These are phyloP conservation scores for Puffinus mauretanicus DNA, from an alignment of 2,113 vertebrate species.

Conservation along the genomic window DNA sequence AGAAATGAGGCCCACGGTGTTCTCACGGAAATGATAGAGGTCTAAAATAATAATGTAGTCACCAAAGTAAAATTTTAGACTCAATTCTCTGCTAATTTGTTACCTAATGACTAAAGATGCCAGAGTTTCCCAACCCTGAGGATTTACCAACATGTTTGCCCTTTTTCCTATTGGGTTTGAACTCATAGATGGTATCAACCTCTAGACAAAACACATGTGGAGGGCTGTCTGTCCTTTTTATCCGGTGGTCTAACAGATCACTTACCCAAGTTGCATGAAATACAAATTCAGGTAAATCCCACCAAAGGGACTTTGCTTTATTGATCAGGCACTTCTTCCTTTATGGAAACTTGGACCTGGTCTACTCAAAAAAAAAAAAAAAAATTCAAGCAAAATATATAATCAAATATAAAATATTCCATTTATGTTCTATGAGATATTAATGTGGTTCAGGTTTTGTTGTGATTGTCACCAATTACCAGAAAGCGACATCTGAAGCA, in stretches of 20 bases:
- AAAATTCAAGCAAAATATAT: neutral
- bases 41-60: neutral
- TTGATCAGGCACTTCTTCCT: neutral
- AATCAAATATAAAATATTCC: neutral
- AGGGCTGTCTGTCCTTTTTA: neutral
- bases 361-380: neutral
- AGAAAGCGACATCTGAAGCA: neutral
- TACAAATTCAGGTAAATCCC: neutral
- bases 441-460: neutral
- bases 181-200: accelerated
- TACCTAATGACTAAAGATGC: neutral
- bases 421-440: neutral
- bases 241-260: neutral
- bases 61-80: neutral
- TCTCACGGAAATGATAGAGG: neutral
- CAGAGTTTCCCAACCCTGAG: neutral
- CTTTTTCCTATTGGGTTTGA: neutral
- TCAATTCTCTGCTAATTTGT: neutral
- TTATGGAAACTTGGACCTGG: neutral
- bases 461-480: neutral
- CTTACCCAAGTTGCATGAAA: neutral
- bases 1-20: neutral
- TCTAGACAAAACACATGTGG: neutral
- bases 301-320: neutral
- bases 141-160: neutral